Evolutionary conservation across 2,113 vertebrate species (phyloP), one percentile per base, ranked within the genome.

Genomic region (Synchiropus splendidus): DNA sequence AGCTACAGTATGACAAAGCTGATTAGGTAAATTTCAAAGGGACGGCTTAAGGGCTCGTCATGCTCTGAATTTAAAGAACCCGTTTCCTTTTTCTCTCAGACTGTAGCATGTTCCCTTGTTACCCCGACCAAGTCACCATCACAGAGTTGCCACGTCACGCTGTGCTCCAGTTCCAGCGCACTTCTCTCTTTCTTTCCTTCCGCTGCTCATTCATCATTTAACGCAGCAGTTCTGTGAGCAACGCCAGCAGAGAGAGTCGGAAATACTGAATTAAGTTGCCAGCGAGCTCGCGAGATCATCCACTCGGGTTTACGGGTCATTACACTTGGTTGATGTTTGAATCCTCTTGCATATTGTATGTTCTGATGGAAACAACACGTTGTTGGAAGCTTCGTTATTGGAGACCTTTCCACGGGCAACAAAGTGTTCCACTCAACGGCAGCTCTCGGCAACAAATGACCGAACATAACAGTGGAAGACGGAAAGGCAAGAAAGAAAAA

Each of bases 201-300:
- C 35, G 14, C 38, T 36, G 43, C 41, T 72, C 66, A 66, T 72
- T 48, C 34, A 65, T 67, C 51, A 67, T 70, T 74, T 63, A 74
- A 54, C 34, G 38, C 13, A 36, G 36, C 42, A 11, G 6, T 18
- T 59, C 39, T 46, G 12, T 30, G 12, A 33, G 44, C 39, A 27
- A 53, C 13, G 34, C 12, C 16, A 3, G 17, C 18, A 38, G 45
- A 31, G 12, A 45, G 12, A n/a, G 37, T 52, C 12, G 8, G 37
- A 54, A 48, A 45, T 12, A 21, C 10, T 31, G 18, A 37, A 49
- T 41, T 18, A 55, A 43, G 17, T 4, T 37, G n/a, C 14, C 21
- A 27, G 21, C 21, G 21, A 27, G 21, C 21, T 27, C 21, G 21
- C 8, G 21, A 27, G 21, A 27, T 27, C 21, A 27, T 27, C 21